These are phyloP conservation scores for Cetoscarus ocellatus DNA, from an alignment of 2,797 vertebrate species.

Conservation along the genomic window DNA sequence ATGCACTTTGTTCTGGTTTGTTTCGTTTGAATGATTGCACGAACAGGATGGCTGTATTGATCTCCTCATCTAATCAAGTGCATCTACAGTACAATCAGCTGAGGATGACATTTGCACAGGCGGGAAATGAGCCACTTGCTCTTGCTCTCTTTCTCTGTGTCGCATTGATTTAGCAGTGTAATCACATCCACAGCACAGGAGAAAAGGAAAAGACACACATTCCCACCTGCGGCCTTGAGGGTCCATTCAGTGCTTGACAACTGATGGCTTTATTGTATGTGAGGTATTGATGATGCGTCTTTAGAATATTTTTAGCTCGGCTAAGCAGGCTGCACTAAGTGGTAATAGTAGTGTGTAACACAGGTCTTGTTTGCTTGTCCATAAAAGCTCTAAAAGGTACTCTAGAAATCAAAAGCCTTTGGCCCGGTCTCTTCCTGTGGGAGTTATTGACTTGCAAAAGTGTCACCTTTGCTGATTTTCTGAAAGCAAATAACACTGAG, in stretches of 20 bases:
- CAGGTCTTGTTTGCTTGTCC: conserved; percentile 3
- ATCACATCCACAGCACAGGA: conserved; percentile 43
- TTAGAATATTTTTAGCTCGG: not conserved
- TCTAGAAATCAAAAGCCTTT: not conserved
- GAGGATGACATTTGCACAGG: conserved; percentile 65
- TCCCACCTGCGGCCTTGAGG: conserved; percentile 17
- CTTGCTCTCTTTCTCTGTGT: conserved; percentile 33
- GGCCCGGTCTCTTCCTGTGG: not conserved
- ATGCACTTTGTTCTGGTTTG: conserved; percentile 28
- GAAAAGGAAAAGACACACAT: conserved; percentile 15
- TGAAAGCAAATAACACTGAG: conserved; percentile 4
- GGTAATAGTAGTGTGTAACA: not conserved
- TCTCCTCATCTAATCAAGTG: conserved; percentile 60
- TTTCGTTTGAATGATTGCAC: conserved; percentile 46
- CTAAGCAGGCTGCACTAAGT: not conserved
- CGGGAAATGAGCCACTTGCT: conserved; percentile 47
- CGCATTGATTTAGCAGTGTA: conserved; percentile 57
- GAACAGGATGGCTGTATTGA: conserved; percentile 55
- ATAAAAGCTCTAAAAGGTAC: not conserved
- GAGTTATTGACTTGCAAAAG: conserved; percentile 8
- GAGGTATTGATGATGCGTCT: conserved; percentile 5
- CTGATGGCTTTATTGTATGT: conserved; percentile 32
- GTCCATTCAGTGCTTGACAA: conserved; percentile 36
- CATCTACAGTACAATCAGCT: conserved; percentile 45
- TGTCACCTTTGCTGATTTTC: not conserved